phyloP scores from a whole-genome alignment of 2,888 invertebrate genomes.

The Yponomeuta plumbellus region DNA sequence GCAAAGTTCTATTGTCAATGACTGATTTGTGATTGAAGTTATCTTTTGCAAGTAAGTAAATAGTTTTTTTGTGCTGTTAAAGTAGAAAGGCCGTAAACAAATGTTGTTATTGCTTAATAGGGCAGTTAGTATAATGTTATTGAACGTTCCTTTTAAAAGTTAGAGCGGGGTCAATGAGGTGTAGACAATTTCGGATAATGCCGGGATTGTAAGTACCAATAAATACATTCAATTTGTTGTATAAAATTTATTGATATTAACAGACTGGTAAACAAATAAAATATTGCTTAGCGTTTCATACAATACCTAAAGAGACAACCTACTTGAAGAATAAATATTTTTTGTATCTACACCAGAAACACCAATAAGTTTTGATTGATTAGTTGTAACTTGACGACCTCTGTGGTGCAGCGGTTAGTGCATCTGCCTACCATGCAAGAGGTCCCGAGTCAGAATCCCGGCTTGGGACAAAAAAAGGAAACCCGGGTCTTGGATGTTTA shows the following conservation, averaged over 20 bases:
- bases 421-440: no score
- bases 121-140: slow-evolving; percentile 11
- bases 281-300: background rate
- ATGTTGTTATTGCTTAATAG: slow-evolving; percentile 13
- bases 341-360: no score
- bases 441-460: no score
- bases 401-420: no score
- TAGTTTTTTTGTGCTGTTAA: slow-evolving; percentile 19
- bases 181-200: background rate
- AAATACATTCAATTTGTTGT: background rate
- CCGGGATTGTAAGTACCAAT: background rate
- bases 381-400: no score
- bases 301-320: no score
- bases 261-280: background rate
- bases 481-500: no score
- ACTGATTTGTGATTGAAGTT: slow-evolving; percentile 19
- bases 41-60: slow-evolving; percentile 18
- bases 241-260: background rate
- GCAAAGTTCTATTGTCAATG: slow-evolving; percentile 17
- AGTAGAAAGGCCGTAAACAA: slow-evolving; percentile 15
- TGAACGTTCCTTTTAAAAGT: slow-evolving; percentile 2
- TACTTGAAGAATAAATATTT: no score
- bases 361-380: no score
- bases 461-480: no score
- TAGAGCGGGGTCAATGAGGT: background rate